phyloP scores from a whole-genome alignment of 92 coral and sea anemone genomes.

The Bergia puertoricense region DNA sequence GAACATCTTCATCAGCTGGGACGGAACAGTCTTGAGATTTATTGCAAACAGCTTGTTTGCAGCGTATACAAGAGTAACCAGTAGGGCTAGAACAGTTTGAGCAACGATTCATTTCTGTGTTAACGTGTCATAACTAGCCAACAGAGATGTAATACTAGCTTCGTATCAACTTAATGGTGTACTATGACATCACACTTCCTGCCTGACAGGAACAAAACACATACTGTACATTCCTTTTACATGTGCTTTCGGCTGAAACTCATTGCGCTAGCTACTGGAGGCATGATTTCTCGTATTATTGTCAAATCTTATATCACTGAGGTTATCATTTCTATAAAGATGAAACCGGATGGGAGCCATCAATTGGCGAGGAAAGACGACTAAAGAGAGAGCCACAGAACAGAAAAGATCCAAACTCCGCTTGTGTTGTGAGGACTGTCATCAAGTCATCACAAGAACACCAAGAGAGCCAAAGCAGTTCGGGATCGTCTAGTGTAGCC shows the following conservation, averaged over 20 bases:
- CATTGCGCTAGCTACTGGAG: background rate
- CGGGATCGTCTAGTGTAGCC: too few species aligned
- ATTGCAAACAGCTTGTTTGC: slow-evolving; percentile 21
- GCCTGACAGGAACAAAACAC: too few species aligned
- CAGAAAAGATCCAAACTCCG: slow-evolving; percentile 17
- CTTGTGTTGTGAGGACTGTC: too few species aligned
- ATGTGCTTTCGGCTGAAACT: too few species aligned
- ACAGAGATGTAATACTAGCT: too few species aligned
- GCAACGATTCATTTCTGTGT: background rate
- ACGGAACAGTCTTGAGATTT: slow-evolving; percentile 28
- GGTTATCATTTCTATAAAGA: slow-evolving; percentile 52
- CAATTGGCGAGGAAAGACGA: slow-evolving; percentile 32
- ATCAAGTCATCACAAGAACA: too few species aligned
- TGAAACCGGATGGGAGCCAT: slow-evolving; percentile 44
- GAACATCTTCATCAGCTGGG: background rate
- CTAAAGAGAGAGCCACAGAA: slow-evolving; percentile 47
- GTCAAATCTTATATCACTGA: background rate
- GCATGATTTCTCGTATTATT: too few species aligned
- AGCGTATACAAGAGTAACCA: slow-evolving; percentile 14
- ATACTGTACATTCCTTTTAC: background rate
- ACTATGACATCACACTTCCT: too few species aligned
- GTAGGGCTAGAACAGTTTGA: slow-evolving; percentile 21
- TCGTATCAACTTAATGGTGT: too few species aligned
- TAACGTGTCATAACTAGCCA: too few species aligned
- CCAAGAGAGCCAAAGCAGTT: too few species aligned